Evolutionary conservation across 2,113 vertebrate species (phyloP), one percentile per base, ranked within the genome.

Genomic region (Chloebia gouldiae): DNA sequence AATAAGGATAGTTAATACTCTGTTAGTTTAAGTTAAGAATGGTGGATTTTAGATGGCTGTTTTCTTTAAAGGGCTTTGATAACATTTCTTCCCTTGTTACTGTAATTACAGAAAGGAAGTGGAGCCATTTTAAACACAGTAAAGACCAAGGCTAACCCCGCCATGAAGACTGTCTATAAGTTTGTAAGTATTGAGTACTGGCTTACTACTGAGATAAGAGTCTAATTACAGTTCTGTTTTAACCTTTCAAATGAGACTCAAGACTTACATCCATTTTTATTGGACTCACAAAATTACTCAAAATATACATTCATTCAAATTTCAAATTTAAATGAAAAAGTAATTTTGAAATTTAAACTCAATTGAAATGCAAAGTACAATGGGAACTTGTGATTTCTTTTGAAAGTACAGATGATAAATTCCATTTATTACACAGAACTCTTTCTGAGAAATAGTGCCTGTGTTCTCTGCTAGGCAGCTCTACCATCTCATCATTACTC

Each of bases 121-220:
- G 99, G 99, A n/a, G 99, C 99, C 63, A 99, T 99, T 96, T 98
- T 99, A 94, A 99, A 99, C 94, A 99, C 99, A 5, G 98, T 99
- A 91, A 99, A 98, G 98, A 99, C 99, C 15, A 99, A 98, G 97
- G 99, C 99, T 23, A 99, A 99, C 92, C 99, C 99, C 3, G 99
- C 99, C 64, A 99, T 99, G 99, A 99, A 99, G 97, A 99, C 98
- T 3, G 99, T 99, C 95, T 99, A 99, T 97, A 99, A 99, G 97
- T 99, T 99, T 97, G 99, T 99, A 98, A 99, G 99, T 98, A 96
- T 15, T 17, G 44, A 81, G 94, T 73, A 51, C 54, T 44, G 90
- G 86, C 86, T 94, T 89, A 63, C 72, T 78, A 71, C 92, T 88
- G 82, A 92, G 93, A 88, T 93, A 92, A 92, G 87, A 94, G 92